Base-by-base conservation (phyloP, 2,113 vertebrate genomes). In the Petroica traversi region DNA sequence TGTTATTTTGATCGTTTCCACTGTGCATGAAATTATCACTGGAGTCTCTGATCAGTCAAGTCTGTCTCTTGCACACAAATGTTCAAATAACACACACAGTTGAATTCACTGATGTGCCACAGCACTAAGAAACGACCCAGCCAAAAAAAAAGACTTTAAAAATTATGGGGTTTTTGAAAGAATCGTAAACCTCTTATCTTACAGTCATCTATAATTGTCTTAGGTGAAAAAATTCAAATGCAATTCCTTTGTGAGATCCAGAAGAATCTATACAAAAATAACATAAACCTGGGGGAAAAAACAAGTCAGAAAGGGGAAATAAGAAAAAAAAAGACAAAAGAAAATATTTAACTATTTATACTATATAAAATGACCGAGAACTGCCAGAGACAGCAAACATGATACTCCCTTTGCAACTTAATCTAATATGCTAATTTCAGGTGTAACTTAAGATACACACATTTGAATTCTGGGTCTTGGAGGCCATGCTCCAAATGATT, bases 261-360 rank as follows among this genome's bases (percentile, higher is more conserved):
- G 33, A 86, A 88, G 15, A 86, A 84, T 33, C 18, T 25, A 25
- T 36, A 76, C 4, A 48, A 28, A 89, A 41, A 63, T 10, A 67
- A 23, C 25, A 67, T 67, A 87, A 85, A 59, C 9, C 12, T n/a
- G 10, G 8, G 2, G 12, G 17, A 9, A 46, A 49, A 28, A 49
- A 49, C 12, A 69, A 43, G 19, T 2, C 29, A 58, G 55, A 81
- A 74, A 59, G 22, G 22, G 6, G 31, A 92, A 84, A 63, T n/a
- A 12, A 67, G 10, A 54, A 75, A 85, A 77, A 81, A 81, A 62
- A 69, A 19, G 12, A 23, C 57, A 40, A 24, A 86, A 88, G n/a
- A 84, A 73, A 93, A 83, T 73, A 69, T 46, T 96, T 90, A 95
- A 96, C 58, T 93, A 94, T 95, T 92, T 78, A 94, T 92, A 64